Evolutionary conservation across 2,888 invertebrate genomes (phyloP), one percentile per base, ranked within the genome.

Genomic region (Pyrgus malvae): DNA sequence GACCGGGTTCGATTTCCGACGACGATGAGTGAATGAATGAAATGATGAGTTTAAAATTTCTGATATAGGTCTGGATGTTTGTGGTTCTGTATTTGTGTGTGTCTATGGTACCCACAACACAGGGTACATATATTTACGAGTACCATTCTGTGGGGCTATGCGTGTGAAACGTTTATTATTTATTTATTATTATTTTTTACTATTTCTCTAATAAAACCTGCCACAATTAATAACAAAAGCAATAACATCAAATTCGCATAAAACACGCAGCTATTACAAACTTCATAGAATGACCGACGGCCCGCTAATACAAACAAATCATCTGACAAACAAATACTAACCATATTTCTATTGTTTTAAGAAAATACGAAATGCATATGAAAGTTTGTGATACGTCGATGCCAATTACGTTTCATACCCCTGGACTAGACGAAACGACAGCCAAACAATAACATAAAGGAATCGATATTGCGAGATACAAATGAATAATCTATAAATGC

Each of bases 401-500:
- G 70, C 72, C 84, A 84, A 87, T 87, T 84, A 83, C 78, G 68
- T 76, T 74, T 74, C 69, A 76, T 80, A 78, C 76, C 74, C 71
- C 70, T 73, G 70, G 61, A 78, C 74, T 70, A 78, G 80, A 81
- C 77, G 64, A 68, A 76, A 78, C 73, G 73, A 76, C 72, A 68
- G 70, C 74, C 77, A 78, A 79, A 87, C 83, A 86, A 83, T 87
- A 84, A 85, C 82, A 86, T 85, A 85, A 83, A 83, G 70, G 84
- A 80, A 82, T 88, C 88, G 84, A 87, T 83, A 80, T 72, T 72
- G 64, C 66, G 67, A 80, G 78, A 87, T 80, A 88, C 80, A 88
- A 87, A 89, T 89, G 88, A 88, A 86, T 86, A 83, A 87, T 86
- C 89, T 87, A 84, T 88, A 87, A 85, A 88, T 83, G 84, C 75